Evolutionary conservation across 1,140 invertebrate genomes (phyloP).

Genomic region (Euura saliciscinereae): DNA sequence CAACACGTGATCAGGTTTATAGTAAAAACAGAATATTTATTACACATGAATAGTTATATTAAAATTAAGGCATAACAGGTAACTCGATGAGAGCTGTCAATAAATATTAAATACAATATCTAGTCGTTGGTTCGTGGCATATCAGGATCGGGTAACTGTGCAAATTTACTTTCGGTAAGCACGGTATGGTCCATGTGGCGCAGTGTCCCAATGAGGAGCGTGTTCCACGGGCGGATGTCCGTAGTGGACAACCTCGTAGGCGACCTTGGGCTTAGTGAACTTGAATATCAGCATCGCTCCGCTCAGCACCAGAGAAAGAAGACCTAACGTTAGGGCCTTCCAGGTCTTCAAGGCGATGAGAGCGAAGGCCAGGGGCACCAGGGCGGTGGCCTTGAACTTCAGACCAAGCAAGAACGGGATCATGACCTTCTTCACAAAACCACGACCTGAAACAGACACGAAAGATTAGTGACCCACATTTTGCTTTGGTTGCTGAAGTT

Average conservation of each 20-base stretch:
- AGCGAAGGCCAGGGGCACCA: conserved; percentile 79
- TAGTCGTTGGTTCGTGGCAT: conserved; percentile 19
- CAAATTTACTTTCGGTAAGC: conserved; percentile 51
- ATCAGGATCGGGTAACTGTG: background rate
- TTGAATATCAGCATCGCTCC: conserved; percentile 85
- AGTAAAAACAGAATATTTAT: conserved; percentile 31
- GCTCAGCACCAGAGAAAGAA: conserved; percentile 81
- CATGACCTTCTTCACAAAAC: conserved; percentile 82
- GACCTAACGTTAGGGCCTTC: conserved; percentile 83
- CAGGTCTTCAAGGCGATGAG: conserved; percentile 85
- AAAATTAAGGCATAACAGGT: background rate
- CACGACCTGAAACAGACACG: conserved; percentile 65
- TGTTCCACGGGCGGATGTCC: conserved; percentile 79
- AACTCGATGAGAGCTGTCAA: conserved; percentile 22
- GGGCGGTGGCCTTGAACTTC: conserved; percentile 82
- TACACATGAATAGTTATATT: conserved; percentile 29
- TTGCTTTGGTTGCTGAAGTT: background rate
- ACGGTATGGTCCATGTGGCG: conserved; percentile 67
- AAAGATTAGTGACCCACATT: background rate
- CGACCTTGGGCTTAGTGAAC: conserved; percentile 80
- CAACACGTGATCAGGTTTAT: background rate
- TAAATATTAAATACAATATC: conserved; percentile 46
- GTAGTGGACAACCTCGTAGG: conserved; percentile 83
- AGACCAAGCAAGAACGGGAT: conserved; percentile 83
- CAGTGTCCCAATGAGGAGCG: conserved; percentile 67